Evolutionary conservation across 2,113 vertebrate genomes (phyloP).

Genomic region (Lophius piscatorius): DNA sequence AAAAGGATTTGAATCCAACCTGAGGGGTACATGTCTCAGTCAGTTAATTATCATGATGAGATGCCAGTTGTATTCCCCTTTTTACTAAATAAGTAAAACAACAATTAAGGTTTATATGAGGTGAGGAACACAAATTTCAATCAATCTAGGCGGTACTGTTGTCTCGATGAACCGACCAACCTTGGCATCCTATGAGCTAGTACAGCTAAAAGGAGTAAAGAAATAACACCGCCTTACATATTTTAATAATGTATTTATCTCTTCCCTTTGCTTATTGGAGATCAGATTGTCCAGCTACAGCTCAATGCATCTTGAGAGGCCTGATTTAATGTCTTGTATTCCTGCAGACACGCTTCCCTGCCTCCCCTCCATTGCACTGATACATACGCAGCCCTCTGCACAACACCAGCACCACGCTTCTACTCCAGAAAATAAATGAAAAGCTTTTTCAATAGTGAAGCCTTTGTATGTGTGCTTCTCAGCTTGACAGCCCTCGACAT

Average conservation of each 20-base stretch:
- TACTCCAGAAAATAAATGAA: background rate
- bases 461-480: background rate
- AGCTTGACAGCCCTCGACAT: background rate
- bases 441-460: background rate
- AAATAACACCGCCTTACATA: too few relatives aligned
- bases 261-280: background rate
- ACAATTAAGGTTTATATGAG: too few relatives aligned
- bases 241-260: background rate
- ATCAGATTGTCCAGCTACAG: conserved; percentile 8
- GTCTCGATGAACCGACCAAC: background rate
- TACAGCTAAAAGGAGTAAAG: background rate
- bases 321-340: background rate
- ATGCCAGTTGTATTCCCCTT: too few relatives aligned
- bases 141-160: background rate
- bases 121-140: background rate
- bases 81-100: too few relatives aligned
- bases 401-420: background rate
- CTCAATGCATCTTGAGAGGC: background rate
- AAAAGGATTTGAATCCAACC: too few relatives aligned
- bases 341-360: background rate
- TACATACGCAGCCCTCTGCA: background rate
- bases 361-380: background rate
- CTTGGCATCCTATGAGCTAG: background rate
- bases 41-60: too few relatives aligned
- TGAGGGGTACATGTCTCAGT: too few relatives aligned